Percentiles rank a stretch among this genome's conserved stretches.
These are phyloP conservation scores for Tenthredo distinguenda DNA, from an alignment of 2,888 invertebrate genomes.

Conservation along the genomic window DNA sequence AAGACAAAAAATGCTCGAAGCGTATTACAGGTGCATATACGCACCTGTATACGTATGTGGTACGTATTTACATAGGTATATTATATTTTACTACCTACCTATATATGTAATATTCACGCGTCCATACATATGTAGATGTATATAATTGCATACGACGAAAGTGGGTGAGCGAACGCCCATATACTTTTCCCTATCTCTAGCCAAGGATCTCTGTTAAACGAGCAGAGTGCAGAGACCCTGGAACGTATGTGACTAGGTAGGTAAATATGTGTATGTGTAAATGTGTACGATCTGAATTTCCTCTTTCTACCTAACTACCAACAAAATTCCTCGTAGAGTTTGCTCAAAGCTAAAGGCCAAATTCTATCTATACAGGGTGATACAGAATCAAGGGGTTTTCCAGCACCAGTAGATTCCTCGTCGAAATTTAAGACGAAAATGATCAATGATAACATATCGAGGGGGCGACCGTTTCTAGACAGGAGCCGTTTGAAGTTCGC, in stretches of 20 bases:
- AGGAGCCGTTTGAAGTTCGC: too few relatives aligned
- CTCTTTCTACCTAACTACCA: neutral
- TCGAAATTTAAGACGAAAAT: too few relatives aligned
- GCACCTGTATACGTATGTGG: neutral
- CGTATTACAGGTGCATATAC: conserved; percentile 7
- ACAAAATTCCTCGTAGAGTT: neutral
- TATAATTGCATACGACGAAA: conserved; percentile 8
- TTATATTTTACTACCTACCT: neutral
- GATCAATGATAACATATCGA: too few relatives aligned
- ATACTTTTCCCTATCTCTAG: conserved; percentile 9
- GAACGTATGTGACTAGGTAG: neutral
- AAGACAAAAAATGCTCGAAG: neutral
- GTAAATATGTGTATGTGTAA: too few relatives aligned
- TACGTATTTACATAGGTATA: neutral
- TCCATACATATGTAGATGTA: neutral
- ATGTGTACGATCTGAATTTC: neutral
- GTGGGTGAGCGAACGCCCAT: neutral
- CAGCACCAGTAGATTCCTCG: too few relatives aligned
- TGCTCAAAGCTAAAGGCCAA: neutral
- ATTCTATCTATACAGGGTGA: neutral
- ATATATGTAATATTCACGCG: neutral
- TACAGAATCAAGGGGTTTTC: too few relatives aligned
- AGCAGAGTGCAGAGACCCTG: neutral
- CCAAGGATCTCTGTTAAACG: neutral
- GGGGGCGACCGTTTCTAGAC: too few relatives aligned